Evolutionary conservation across 2,888 invertebrate species (phyloP).

Genomic region (Synergus umbraculus): DNA sequence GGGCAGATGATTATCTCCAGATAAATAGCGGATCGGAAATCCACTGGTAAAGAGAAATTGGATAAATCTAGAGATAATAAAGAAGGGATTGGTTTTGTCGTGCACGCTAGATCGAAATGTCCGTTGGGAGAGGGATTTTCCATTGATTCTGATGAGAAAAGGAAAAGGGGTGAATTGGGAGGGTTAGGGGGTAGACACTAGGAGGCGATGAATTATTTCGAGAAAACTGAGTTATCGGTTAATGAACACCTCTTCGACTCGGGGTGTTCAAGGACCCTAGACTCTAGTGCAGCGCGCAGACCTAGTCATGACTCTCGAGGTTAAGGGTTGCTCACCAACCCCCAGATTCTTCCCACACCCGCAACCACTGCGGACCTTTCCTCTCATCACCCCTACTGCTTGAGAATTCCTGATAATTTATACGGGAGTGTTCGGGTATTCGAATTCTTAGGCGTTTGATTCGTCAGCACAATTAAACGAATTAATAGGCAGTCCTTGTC

Average conservation of each 20-base stretch:
- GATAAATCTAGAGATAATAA: slow-evolving; percentile 56
- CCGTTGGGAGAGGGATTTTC: slow-evolving; percentile 7
- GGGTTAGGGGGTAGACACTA: slow-evolving; percentile 17
- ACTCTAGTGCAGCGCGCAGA: slow-evolving; percentile 66
- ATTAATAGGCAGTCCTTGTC: slow-evolving; percentile 68
- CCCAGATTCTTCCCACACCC: slow-evolving; percentile 44
- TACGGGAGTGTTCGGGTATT: slow-evolving; percentile 56
- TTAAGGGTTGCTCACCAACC: slow-evolving; percentile 65
- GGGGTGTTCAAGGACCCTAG: slow-evolving; percentile 66
- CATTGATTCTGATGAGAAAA: slow-evolving; percentile 37
- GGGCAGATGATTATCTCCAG: background rate
- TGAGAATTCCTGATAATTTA: slow-evolving; percentile 71
- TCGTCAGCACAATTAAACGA: slow-evolving; percentile 75
- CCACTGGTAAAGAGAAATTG: slow-evolving; percentile 55
- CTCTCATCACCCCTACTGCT: slow-evolving; percentile 51
- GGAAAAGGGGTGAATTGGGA: slow-evolving; percentile 5
- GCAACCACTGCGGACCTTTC: slow-evolving; percentile 46
- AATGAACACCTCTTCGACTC: slow-evolving; percentile 69
- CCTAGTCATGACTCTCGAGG: slow-evolving; percentile 66
- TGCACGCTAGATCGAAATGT: slow-evolving; percentile 26
- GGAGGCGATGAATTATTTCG: slow-evolving; percentile 60
- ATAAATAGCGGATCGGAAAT: slow-evolving; percentile 50
- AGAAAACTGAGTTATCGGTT: slow-evolving; percentile 71
- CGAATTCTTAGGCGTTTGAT: slow-evolving; percentile 68
- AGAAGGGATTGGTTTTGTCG: slow-evolving; percentile 55